phyloP scores from a whole-genome alignment of 2,113 vertebrate species.

The Laticauda colubrina region DNA sequence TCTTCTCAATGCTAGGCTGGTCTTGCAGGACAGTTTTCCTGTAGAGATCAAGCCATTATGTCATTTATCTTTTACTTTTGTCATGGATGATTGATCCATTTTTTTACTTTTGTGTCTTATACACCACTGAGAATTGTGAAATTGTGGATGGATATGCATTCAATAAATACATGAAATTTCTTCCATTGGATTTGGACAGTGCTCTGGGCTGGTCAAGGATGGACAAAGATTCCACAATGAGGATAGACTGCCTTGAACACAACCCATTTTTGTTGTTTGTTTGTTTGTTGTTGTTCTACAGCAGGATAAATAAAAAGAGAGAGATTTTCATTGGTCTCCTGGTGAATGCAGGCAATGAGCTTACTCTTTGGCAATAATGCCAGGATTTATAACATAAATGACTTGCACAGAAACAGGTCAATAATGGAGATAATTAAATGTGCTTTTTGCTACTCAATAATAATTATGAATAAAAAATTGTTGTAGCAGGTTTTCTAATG shows the following conservation, averaged over 20 bases:
- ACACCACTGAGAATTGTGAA: not conserved
- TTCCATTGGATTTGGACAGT: not conserved
- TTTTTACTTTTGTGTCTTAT: not conserved
- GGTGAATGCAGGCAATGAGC: constrained; percentile 41
- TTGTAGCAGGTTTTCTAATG: constrained; percentile 58
- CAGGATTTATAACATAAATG: constrained; percentile 48
- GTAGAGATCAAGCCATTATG: not conserved
- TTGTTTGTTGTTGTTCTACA: constrained; percentile 13
- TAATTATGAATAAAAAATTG: constrained; percentile 62
- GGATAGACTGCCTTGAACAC: not conserved
- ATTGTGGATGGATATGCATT: not conserved
- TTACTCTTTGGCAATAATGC: constrained; percentile 48
- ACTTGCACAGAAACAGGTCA: constrained; percentile 44
- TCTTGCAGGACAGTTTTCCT: not conserved
- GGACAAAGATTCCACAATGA: not conserved
- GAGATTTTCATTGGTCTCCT: constrained; percentile 28
- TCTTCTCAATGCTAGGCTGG: not conserved
- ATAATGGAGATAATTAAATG: constrained; percentile 60
- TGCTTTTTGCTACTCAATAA: constrained; percentile 54
- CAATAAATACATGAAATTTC: not conserved
- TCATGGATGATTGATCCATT: not conserved
- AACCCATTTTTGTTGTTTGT: not conserved
- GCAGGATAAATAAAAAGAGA: constrained; percentile 16
- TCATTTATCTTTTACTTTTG: not conserved
- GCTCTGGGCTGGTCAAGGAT: not conserved